phyloP scores from a whole-genome alignment of 2,888 invertebrate genomes.

The Oxytorus armatus region DNA sequence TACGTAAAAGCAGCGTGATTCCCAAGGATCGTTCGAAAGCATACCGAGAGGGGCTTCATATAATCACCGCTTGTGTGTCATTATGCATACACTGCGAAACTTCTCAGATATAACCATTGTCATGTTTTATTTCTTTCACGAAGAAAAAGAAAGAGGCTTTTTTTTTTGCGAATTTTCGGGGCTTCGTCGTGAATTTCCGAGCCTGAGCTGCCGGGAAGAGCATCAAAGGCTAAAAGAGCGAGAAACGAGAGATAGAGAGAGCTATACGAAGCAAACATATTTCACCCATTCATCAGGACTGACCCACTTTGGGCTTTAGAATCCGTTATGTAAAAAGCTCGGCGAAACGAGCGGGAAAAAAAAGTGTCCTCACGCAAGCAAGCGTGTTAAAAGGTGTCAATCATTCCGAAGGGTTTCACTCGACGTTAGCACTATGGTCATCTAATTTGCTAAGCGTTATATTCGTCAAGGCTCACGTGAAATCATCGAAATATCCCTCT shows the following conservation, averaged over 20 bases:
- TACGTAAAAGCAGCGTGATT: constrained; percentile 39
- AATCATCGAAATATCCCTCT: constrained; percentile 25
- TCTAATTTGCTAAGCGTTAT: constrained; percentile 69
- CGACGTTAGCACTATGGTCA: constrained; percentile 66
- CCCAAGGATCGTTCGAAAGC: constrained; percentile 33
- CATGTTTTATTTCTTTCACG: background rate
- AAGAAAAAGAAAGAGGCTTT: too few species aligned
- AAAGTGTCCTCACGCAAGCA: constrained; percentile 43
- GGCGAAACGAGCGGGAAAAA: constrained; percentile 36
- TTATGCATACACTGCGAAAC: constrained; percentile 15
- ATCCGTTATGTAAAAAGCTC: constrained; percentile 75
- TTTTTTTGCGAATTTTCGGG: too few species aligned
- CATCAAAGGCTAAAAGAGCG: too few species aligned
- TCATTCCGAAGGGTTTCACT: constrained; percentile 76
- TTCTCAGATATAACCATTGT: too few species aligned
- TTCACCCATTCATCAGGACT: constrained; percentile 69
- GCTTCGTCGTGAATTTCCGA: background rate
- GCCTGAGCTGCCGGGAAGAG: too few species aligned
- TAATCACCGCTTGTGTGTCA: constrained; percentile 57
- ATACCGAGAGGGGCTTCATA: constrained; percentile 55
- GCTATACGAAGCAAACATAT: constrained; percentile 37
- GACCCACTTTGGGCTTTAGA: constrained; percentile 75
- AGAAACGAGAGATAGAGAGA: constrained; percentile 36
- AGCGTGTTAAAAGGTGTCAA: constrained; percentile 74
- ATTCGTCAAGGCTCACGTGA: constrained; percentile 28